Conservation (phyloP, 2,113 vertebrate species). For the Myxocyprinus asiaticus region DNA sequence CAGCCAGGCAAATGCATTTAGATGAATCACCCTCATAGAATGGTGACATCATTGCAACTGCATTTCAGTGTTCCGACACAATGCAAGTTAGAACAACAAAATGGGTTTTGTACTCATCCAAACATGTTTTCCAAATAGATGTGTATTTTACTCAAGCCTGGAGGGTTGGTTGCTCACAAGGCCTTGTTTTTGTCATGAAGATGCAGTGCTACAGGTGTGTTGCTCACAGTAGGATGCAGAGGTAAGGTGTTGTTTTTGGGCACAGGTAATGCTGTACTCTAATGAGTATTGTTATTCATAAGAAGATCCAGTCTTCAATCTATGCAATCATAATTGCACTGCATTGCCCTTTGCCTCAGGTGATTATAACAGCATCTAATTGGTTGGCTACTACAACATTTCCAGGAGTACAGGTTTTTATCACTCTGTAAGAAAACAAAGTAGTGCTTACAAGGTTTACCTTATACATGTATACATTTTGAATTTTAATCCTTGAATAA, state of each 20-base stretch:
- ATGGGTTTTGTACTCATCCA: neutral
- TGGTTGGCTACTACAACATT: too few species aligned
- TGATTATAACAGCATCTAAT: too few species aligned
- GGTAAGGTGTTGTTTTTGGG: neutral
- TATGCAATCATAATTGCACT: too few species aligned
- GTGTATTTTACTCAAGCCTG: neutral
- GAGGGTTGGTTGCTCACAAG: neutral
- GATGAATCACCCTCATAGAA: too few species aligned
- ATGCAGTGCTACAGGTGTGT: neutral
- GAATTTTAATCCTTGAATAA: too few species aligned
- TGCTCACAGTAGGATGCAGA: neutral
- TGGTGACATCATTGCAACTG: neutral
- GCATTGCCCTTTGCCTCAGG: too few species aligned
- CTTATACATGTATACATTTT: too few species aligned
- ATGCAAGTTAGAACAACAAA: neutral
- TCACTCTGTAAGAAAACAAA: too few species aligned
- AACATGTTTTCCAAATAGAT: neutral
- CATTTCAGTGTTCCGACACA: neutral
- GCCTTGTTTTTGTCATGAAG: neutral
- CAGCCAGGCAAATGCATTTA: too few species aligned
- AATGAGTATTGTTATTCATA: neutral
- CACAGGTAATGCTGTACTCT: neutral
- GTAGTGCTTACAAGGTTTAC: too few species aligned
- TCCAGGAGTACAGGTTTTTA: too few species aligned
- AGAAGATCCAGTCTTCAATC: neutral